Base-by-base conservation (phyloP, 2,113 vertebrate species). In the Scortum barcoo region DNA sequence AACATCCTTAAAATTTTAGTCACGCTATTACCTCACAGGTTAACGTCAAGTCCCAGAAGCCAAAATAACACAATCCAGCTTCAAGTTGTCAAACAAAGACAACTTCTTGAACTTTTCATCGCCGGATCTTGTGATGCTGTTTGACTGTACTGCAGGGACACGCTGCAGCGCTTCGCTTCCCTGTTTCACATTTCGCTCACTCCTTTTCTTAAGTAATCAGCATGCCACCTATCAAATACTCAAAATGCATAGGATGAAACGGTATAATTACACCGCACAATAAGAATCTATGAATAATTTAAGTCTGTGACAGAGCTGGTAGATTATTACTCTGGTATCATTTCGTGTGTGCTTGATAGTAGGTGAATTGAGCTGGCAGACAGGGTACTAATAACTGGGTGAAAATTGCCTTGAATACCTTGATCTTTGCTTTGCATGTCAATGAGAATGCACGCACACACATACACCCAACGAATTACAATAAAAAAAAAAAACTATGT, bases 281-380 rank as follows among this genome's bases (percentile, higher is more conserved):
- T 88, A 85, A 74, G 85, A 88, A 80, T 87, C 90, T 67, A 91
- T 93, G 93, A 93, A 93, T 93, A 92, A 93, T 89, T 93, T 86
- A 88, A 77, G 80, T 42, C 42, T 69, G 70, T 48, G 58, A 77
- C 60, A 58, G 82, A 83, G 72, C 78, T 42, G 73, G 71, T 78
- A 58, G 78, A 86, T 83, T 78, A 88, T 68, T 84, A 85, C 83
- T 63, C 76, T 74, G 73, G 66, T 84, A 75, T 86, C 33, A 72
- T 88, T 91, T 88, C 71, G 63, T 84, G 79, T 91, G 73, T 54
- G 83, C 26, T 60, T 89, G 72, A 85, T 92, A 79, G 78, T 44
- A 69, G 58, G 74, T 77, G 89, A 91, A 91, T 81, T 61, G 85
- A 76, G 88, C 81, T 88, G 78, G 87, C 75, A 86, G 86, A 74